Percentiles rank a stretch among this genome's conserved stretches.
These are phyloP conservation scores for Zaprionus tsacasi DNA, from an alignment of 1,140 invertebrate genomes.

Conservation along the genomic window DNA sequence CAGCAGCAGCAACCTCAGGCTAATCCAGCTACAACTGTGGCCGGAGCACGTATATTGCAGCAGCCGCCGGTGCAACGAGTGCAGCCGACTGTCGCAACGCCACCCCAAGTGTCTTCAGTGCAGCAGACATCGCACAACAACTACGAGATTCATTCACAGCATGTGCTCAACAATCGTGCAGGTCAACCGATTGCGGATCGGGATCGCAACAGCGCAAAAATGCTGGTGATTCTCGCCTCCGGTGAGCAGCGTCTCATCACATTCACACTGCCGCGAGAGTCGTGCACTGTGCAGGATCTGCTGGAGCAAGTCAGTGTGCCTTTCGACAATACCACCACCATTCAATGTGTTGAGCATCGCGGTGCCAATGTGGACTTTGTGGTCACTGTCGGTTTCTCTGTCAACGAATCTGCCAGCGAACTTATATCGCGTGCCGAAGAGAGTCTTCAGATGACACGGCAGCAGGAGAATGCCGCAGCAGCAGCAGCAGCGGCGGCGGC, in stretches of 20 bases:
- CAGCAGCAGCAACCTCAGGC: slow-evolving; percentile 42
- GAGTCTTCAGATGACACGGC: slow-evolving; percentile 74
- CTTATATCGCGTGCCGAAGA: slow-evolving; percentile 80
- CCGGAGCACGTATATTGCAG: not conserved
- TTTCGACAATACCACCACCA: slow-evolving; percentile 87
- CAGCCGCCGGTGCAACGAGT: slow-evolving; percentile 3
- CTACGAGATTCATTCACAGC: slow-evolving; percentile 81
- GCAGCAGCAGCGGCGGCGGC: slow-evolving; percentile 18
- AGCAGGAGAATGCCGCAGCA: slow-evolving; percentile 61
- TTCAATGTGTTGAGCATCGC: slow-evolving; percentile 89
- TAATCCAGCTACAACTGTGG: slow-evolving; percentile 15
- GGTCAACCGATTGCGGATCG: slow-evolving; percentile 71
- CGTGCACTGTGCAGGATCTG: slow-evolving; percentile 91
- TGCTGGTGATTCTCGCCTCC: slow-evolving; percentile 89
- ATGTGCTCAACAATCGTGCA: slow-evolving; percentile 76
- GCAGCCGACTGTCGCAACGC: slow-evolving; percentile 9
- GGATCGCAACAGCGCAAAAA: slow-evolving; percentile 88
- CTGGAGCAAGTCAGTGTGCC: slow-evolving; percentile 89
- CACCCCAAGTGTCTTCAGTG: slow-evolving; percentile 58
- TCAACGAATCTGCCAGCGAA: slow-evolving; percentile 78
- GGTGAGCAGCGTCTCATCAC: slow-evolving; percentile 91
- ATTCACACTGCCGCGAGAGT: slow-evolving; percentile 91
- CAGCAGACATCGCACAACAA: slow-evolving; percentile 80
- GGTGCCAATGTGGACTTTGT: slow-evolving; percentile 90
- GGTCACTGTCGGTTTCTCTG: slow-evolving; percentile 87